phyloP scores from a whole-genome alignment of 2,888 invertebrate genomes.

The Nemurella pictetii region DNA sequence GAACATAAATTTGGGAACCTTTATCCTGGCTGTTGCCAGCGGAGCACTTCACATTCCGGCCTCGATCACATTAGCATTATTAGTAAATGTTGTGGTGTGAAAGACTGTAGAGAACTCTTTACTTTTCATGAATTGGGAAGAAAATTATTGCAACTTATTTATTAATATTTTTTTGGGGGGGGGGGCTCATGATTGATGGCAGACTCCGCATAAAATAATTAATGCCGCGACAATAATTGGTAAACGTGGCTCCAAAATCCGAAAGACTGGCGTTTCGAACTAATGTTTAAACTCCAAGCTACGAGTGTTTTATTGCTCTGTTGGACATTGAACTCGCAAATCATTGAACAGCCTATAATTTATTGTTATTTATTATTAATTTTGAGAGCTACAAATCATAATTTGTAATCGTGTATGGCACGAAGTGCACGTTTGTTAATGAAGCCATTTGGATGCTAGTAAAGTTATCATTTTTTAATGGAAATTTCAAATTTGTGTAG shows the following conservation, averaged over 20 bases:
- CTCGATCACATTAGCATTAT: no score
- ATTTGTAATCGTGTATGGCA: not conserved
- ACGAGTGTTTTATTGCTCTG: not conserved
- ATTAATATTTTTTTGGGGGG: no score
- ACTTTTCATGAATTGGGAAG: no score
- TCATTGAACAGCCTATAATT: not conserved
- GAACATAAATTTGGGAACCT: not conserved
- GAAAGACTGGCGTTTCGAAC: not conserved
- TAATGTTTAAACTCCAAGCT: no score
- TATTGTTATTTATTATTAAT: not conserved
- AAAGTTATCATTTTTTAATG: not conserved
- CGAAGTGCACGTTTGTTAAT: not conserved
- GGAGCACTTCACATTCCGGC: no score
- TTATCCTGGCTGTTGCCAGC: not conserved
- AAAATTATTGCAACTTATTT: no score
- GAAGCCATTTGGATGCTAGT: not conserved
- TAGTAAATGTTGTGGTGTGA: no score
- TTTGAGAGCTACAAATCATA: not conserved
- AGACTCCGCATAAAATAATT: no score
- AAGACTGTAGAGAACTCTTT: no score
- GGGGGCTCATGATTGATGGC: no score
- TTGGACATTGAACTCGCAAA: not conserved
- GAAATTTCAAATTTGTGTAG: not conserved
- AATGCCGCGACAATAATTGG: not conserved
- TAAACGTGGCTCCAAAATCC: not conserved